phyloP scores from a whole-genome alignment of 2,888 invertebrate species.

The Ganaspis brasiliensis region DNA sequence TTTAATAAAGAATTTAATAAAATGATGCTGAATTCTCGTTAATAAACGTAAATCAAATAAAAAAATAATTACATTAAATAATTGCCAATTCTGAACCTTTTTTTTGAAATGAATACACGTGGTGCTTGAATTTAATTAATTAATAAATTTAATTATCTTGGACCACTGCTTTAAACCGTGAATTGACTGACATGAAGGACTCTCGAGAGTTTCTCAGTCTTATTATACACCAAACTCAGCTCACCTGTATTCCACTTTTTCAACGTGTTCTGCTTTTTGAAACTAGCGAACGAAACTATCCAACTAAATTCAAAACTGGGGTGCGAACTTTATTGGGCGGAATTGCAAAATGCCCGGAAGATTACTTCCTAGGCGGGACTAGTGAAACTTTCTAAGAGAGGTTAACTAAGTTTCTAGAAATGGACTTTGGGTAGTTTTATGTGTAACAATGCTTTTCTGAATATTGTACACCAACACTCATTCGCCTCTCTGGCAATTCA shows the following conservation, averaged over 20 bases:
- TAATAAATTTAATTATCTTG: slow-evolving; percentile 10
- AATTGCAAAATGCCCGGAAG: slow-evolving; percentile 71
- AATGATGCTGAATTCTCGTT: no score
- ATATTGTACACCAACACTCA: neutral
- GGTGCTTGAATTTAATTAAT: slow-evolving; percentile 29
- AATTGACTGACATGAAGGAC: slow-evolving; percentile 13
- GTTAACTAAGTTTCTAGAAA: slow-evolving; percentile 73
- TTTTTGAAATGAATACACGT: no score
- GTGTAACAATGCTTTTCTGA: slow-evolving; percentile 50
- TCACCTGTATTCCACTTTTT: slow-evolving; percentile 45
- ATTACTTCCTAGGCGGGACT: slow-evolving; percentile 70
- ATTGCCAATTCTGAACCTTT: no score
- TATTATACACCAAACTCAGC: slow-evolving; percentile 15
- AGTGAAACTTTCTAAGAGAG: slow-evolving; percentile 72
- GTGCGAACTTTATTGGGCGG: slow-evolving; percentile 73
- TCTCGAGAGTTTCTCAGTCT: slow-evolving; percentile 10
- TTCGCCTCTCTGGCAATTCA: neutral
- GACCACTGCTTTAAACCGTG: slow-evolving; percentile 9
- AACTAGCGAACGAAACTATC: slow-evolving; percentile 59
- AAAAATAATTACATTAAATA: no score
- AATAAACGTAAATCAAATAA: no score
- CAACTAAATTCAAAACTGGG: slow-evolving; percentile 72
- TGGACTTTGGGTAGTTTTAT: slow-evolving; percentile 69
- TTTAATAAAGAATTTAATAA: no score
- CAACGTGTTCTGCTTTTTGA: slow-evolving; percentile 54